Evolutionary conservation across 2,888 invertebrate genomes (phyloP).

Genomic region (Suillia variegata): DNA sequence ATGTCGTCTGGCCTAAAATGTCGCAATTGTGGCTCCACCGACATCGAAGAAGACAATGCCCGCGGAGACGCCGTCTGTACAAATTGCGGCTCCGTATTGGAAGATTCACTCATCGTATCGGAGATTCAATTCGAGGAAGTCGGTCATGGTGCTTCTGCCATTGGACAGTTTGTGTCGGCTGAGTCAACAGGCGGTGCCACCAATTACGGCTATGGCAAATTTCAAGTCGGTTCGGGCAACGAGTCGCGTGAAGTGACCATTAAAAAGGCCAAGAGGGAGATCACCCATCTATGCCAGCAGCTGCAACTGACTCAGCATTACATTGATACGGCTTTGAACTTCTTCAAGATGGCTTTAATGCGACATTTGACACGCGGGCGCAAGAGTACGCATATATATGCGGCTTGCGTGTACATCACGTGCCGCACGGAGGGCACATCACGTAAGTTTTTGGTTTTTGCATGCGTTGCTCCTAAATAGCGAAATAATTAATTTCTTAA

Average conservation of each 20-base stretch:
- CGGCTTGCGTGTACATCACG: slow-evolving; percentile 97
- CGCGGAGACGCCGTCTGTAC: slow-evolving; percentile 93
- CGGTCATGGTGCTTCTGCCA: slow-evolving; percentile 84
- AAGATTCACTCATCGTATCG: slow-evolving; percentile 94
- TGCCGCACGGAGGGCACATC: slow-evolving; percentile 94
- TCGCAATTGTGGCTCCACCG: slow-evolving; percentile 84
- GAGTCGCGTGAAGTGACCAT: slow-evolving; percentile 94
- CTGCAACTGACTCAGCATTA: slow-evolving; percentile 87
- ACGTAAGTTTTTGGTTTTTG: slow-evolving; percentile 69
- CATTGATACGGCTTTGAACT: slow-evolving; percentile 90
- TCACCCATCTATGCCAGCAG: slow-evolving; percentile 84
- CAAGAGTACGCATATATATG: slow-evolving; percentile 87
- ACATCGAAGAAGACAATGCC: slow-evolving; percentile 92
- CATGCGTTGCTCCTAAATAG: no score
- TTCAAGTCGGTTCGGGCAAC: slow-evolving; percentile 79
- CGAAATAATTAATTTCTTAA: background rate
- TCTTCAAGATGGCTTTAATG: slow-evolving; percentile 88
- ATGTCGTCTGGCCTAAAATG: slow-evolving; percentile 80
- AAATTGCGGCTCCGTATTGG: slow-evolving; percentile 93
- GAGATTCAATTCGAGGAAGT: slow-evolving; percentile 96
- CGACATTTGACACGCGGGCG: slow-evolving; percentile 89
- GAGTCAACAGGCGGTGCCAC: slow-evolving; percentile 86
- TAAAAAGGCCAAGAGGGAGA: slow-evolving; percentile 84
- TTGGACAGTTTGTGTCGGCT: slow-evolving; percentile 92
- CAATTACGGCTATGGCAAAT: slow-evolving; percentile 77